A percentile compares a stretch with the other conserved stretches of the same genome.
phyloP scores from a whole-genome alignment of 2,888 invertebrate genomes.

The Campopleginae sp. region DNA sequence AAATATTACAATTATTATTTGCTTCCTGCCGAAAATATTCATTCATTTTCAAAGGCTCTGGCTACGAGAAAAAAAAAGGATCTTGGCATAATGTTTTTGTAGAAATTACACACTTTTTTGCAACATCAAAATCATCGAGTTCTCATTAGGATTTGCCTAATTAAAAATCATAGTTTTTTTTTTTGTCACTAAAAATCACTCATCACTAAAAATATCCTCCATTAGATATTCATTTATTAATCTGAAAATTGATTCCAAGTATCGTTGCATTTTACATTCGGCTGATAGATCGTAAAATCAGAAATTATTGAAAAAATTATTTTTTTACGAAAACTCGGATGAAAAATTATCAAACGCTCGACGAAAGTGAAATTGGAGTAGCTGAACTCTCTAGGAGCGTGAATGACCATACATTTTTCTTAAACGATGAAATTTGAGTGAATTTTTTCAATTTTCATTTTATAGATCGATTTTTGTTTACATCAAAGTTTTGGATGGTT shows the following conservation, averaged over 20 bases:
- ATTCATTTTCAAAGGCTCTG: background rate
- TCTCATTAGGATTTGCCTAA: background rate
- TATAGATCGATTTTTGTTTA: background rate
- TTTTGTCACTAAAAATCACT: background rate
- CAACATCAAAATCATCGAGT: background rate
- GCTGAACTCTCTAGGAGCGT: no score
- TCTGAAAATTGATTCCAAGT: no score
- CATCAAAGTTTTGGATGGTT: no score
- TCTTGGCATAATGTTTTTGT: no score
- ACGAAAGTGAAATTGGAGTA: no score
- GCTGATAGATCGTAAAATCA: no score
- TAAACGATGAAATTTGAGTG: background rate
- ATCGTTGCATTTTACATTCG: no score
- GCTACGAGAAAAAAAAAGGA: background rate
- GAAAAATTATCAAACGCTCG: no score
- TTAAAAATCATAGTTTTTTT: background rate
- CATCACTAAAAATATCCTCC: background rate
- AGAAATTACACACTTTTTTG: background rate
- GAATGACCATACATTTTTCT: background rate
- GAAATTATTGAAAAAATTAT: no score
- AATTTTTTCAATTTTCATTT: background rate
- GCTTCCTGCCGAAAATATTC: background rate
- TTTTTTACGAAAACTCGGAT: no score
- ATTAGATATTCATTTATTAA: no score
- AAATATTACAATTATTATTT: background rate